Base-by-base conservation (phyloP, 2,797 vertebrate species). In the Chaetophractus vellerosus region DNA sequence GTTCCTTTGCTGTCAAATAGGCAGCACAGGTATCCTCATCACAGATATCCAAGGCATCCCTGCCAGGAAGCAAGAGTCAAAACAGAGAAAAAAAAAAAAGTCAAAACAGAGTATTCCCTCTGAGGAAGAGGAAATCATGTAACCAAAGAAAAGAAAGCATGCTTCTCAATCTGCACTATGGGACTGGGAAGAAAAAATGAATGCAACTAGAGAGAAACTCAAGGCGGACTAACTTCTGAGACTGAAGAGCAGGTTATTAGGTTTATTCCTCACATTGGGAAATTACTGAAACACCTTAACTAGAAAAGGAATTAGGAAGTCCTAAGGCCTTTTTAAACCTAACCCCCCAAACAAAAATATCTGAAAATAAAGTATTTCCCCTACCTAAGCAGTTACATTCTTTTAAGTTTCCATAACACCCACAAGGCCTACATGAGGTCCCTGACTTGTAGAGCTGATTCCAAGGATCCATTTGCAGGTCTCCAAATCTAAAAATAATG, bases 401-500 rank as follows among this genome's bases (percentile, higher is more conserved):
- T 64, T 69, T 31, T 7, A 64, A 31, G 26, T 48, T 55, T 81
- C 84, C 79, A 26, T 59, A 94, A 95, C 95, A 82, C 12, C 10
- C 71, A 86, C 26, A 82, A 95, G 85, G 90, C 61, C 84, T 89
- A 84, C 33, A 66, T 41, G 33, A 45, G 86, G 64, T 82, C 26
- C 31, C 33, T 79, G 63, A 69, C 71, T 69, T 82, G 91, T 78
- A 88, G 23, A 82, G 28, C 11, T 55, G 64, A 91, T 83, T 95
- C 50, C 71, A 94, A 94, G 87, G 52, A 83, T 84, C 36, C 94
- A 93, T 69, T 81, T 94, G 61, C 48, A 48, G 1, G 48, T 38
- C 31, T 76, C 41, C 87, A 92, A 83, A 91, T 84, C n/a, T 78
- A 95, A 91, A 94, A 94, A 74, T 75, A 95, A 80, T 45, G 61